Base-by-base conservation (phyloP, 2,888 invertebrate species). In the Parnassius mnemosyne region DNA sequence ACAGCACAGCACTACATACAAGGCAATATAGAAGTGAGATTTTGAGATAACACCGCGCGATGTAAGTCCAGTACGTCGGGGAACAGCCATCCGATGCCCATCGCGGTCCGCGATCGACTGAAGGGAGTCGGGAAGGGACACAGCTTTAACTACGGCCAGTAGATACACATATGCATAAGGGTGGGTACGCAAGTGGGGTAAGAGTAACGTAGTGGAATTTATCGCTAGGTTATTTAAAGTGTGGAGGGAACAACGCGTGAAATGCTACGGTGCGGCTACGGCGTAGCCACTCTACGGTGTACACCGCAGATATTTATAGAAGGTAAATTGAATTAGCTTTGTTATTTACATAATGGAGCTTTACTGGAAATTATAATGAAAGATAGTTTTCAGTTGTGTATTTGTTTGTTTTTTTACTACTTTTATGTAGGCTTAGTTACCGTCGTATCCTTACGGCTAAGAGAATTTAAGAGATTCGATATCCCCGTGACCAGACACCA, bases 91-190 rank as follows among this genome's bases (percentile, higher is more conserved):
- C 53, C 53, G n/a, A 10, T 47, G 47, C 59, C 58, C 10, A 1
- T 64, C 61, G 59, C 20, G 66, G 53, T 12, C 51, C n/a, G 61
- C 66, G 60, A 73, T 75, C 78, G 79, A 79, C 79, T 79, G 74
- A 71, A 49, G 60, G 54, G 20, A 25, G 63, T 34, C 61, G 65
- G 65, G 49, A 51, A 57, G 53, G 53, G 55, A 56, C 63, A 51
- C 43, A 41, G 51, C 12, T 63, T 51, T 63, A 63, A 63, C 63
- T 44, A 61, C 51, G 50, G 13, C n/a, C 11, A 43, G 52, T 51
- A 46, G 44, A 55, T 51, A 59, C 54, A 47, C 57, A 62, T 62
- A 57, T 11, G 47, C 49, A 43, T 11, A 53, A 42, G 53, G 53
- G 44, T 57, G n/a, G 52, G 42, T 53, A 50, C 50, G 34, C 49